Base-by-base conservation (phyloP, 1,140 invertebrate genomes). In the Drosophila trapezifrons region DNA sequence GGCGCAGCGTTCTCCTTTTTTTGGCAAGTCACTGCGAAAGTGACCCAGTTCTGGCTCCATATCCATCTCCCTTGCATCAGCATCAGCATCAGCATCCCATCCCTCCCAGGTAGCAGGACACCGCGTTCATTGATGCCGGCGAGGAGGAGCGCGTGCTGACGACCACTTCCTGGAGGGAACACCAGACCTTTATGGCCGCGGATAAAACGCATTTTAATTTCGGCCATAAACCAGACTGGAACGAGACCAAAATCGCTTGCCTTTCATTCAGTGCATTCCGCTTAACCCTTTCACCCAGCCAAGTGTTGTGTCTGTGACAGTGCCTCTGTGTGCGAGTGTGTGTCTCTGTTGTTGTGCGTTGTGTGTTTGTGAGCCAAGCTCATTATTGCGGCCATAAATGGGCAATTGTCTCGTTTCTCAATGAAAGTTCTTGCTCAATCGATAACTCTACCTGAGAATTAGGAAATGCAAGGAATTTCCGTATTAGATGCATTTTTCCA, bases 11-110 rank as follows among this genome's bases (percentile, higher is more conserved):
- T 86, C 70, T 72, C 51, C 67, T 87, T 86, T 86, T 84, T 86
- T 83, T 89, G 83, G 79, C 83, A 87, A 86, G 83, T 86, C 83
- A 86, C 77, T 86, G 83, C 84, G 76, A 86, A 86, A 86, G 84
- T 86, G 83, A 86, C 83, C 83, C 84, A 86, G 76, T 83, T 86
- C 83, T 72, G 82, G 29, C 52, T 29, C 42, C 18, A 42, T 42
- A 47, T 64, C 59, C 40, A 55, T 64, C 46, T 46, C 45, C 75
- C 22, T 35, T 18, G 17, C 32, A 32, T 65, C 35, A 15, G n/a
- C n/a, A 42, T 15, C 29, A 9, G 27, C 27, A 54, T 37, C 43
- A 40, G 38, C 18, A 35, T 20, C 32, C 32, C 43, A 57, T 73
- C 56, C 52, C 25, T 27, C 20, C 46, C 76, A 82, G 51, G 51